A percentile compares a stretch with the other conserved stretches of the same genome.
phyloP scores from a whole-genome alignment of 1,140 invertebrate genomes.

The Proales similis region DNA sequence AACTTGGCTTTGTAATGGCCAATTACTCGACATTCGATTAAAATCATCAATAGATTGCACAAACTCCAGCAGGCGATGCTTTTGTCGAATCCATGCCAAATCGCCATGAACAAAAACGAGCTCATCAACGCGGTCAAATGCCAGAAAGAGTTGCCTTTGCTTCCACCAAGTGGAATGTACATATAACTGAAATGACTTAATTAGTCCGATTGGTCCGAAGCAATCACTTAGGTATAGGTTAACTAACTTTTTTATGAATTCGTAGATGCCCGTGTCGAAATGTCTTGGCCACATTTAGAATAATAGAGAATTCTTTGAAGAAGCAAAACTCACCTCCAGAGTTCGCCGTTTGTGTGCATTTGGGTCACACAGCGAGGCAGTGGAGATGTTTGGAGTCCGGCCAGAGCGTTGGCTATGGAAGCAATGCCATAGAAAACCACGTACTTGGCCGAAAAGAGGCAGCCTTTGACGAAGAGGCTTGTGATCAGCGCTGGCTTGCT shows the following conservation, averaged over 20 bases:
- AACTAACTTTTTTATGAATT: slow-evolving; percentile 31
- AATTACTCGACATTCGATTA: neutral
- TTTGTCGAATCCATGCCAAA: slow-evolving; percentile 26
- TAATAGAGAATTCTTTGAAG: no score
- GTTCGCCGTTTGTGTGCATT: slow-evolving; percentile 29
- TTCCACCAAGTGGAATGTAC: slow-evolving; percentile 35
- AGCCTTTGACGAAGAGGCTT: neutral
- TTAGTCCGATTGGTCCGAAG: neutral
- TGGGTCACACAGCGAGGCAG: slow-evolving; percentile 14
- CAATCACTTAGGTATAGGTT: neutral
- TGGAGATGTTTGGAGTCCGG: slow-evolving; percentile 7
- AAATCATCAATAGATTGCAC: slow-evolving; percentile 13
- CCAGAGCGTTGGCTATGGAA: slow-evolving; percentile 5
- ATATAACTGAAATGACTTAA: slow-evolving; percentile 15
- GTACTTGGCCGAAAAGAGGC: slow-evolving; percentile 19
- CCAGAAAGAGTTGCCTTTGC: slow-evolving; percentile 1
- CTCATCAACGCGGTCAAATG: slow-evolving; percentile 2
- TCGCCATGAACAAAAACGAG: slow-evolving; percentile 25
- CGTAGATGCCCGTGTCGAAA: slow-evolving; percentile 35
- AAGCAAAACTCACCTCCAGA: no score
- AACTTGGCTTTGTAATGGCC: neutral
- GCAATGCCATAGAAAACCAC: slow-evolving; percentile 22
- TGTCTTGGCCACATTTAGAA: no score
- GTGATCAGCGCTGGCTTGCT: neutral
- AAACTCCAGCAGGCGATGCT: slow-evolving; percentile 14